Evolutionary conservation across 2,888 invertebrate species (phyloP).

Genomic region (Chloromyia formosa): DNA sequence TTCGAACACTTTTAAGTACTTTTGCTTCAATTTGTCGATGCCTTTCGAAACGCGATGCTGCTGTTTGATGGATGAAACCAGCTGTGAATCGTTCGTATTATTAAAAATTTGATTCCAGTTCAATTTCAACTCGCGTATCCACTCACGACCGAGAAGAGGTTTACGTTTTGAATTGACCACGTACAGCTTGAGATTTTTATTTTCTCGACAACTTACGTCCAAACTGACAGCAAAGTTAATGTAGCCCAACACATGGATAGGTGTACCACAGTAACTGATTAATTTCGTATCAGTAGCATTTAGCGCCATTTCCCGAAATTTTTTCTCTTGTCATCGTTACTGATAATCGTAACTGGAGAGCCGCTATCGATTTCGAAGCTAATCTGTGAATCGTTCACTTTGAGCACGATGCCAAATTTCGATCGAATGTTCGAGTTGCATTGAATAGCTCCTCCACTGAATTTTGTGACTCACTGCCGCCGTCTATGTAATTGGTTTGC

Average conservation of each 20-base stretch:
- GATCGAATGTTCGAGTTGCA: no score
- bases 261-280: background rate
- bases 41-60: slow-evolving; percentile 52
- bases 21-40: slow-evolving; percentile 37
- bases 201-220: background rate
- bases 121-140: slow-evolving; percentile 52
- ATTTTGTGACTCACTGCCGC: no score
- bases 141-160: slow-evolving; percentile 53
- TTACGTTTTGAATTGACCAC: slow-evolving; percentile 50
- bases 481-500: no score
- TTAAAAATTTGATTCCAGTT: slow-evolving; percentile 41
- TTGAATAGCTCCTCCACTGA: no score
- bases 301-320: no score
- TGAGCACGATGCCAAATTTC: no score
- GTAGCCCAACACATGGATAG: background rate
- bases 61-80: slow-evolving; percentile 54
- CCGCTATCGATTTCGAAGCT: slow-evolving; percentile 46
- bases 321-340: no score
- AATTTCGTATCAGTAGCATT: background rate
- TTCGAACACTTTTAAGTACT: slow-evolving; percentile 37
- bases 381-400: background rate
- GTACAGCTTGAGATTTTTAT: slow-evolving; percentile 48
- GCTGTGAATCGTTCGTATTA: background rate
- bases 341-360: slow-evolving; percentile 40
- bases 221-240: background rate